These are phyloP conservation scores for Nixonia krombeini DNA, from an alignment of 1,140 invertebrate species.

Conservation along the genomic window DNA sequence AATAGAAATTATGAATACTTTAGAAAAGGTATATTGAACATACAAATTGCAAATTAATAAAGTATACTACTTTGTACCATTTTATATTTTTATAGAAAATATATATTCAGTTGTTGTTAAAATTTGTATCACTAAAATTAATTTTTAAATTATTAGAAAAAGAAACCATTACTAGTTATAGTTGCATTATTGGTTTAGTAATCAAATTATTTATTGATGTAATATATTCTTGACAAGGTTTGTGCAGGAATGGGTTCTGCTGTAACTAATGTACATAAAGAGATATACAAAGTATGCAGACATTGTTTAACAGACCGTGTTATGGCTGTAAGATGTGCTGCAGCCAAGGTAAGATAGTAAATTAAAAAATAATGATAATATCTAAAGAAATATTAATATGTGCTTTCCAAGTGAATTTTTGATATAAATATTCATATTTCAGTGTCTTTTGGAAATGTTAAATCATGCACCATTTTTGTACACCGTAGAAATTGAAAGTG, in stretches of 20 bases:
- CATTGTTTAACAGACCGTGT: slow-evolving; percentile 90
- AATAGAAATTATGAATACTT: slow-evolving; percentile 96
- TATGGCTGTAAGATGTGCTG: slow-evolving; percentile 91
- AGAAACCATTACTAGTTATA: no score
- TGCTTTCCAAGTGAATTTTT: no score
- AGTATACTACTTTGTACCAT: slow-evolving; percentile 3
- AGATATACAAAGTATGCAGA: slow-evolving; percentile 91
- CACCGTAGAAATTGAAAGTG: slow-evolving; percentile 90
- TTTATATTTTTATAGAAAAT: slow-evolving; percentile 1
- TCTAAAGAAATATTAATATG: no score
- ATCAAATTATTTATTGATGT: background rate
- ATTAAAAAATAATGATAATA: no score
- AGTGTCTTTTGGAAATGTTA: slow-evolving; percentile 92
- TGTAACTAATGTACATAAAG: slow-evolving; percentile 89
- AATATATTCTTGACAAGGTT: slow-evolving; percentile 67
- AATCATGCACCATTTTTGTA: slow-evolving; percentile 90
- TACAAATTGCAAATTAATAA: background rate
- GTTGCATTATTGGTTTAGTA: no score
- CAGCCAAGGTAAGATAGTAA: slow-evolving; percentile 82
- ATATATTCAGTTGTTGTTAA: no score
- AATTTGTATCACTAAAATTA: no score
- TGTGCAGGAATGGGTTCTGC: slow-evolving; percentile 91
- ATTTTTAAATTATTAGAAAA: no score
- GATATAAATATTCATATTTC: slow-evolving; percentile 47
- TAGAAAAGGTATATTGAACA: slow-evolving; percentile 83